Evolutionary conservation across 2,797 vertebrate species (phyloP), one percentile per base, ranked within the genome.

Genomic region (Arrhamphus sclerolepis): DNA sequence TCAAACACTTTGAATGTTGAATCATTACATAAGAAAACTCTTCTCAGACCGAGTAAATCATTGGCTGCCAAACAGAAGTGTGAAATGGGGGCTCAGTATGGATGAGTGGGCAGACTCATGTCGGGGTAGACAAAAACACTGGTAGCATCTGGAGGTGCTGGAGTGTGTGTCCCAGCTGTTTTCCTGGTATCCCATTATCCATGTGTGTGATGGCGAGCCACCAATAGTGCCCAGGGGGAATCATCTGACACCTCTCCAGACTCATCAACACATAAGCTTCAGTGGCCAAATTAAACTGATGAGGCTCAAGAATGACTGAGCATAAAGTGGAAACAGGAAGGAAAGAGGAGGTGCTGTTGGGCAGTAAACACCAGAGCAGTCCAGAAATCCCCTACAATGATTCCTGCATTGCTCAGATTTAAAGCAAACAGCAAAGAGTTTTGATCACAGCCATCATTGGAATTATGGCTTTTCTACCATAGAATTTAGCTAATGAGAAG

Each of bases 221-320:
- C 83, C 72, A 69, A 84, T 80, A 53, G 52, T 41, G 52, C 81
- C 87, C 75, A n/a, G 29, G 75, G 82, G 85, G 76, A 63, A 71
- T 88, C 75, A 83, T 88, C 71, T 71, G 83, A 80, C 86, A 87
- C 84, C 81, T 91, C 75, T 85, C 82, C 70, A 78, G 87, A 72
- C 86, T 89, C 87, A 89, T 90, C 88, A 91, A 90, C 90, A 88
- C 87, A 66, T 89, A 82, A 86, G 78, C 78, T 66, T 72, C 78
- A 74, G 66, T 61, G 71, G 48, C 73, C 78, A 88, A 89, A 91
- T 91, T 86, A 85, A 89, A 88, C 77, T 82, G 84, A 89, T 90
- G 86, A 83, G 78, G 80, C 59, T 84, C 82, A 78, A 84, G 82
- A 86, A 86, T 80, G 82, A 85, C 75, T 46, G 66, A 70, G 84